phyloP scores from a whole-genome alignment of 2,797 vertebrate genomes.

The Acanthurus tractus region DNA sequence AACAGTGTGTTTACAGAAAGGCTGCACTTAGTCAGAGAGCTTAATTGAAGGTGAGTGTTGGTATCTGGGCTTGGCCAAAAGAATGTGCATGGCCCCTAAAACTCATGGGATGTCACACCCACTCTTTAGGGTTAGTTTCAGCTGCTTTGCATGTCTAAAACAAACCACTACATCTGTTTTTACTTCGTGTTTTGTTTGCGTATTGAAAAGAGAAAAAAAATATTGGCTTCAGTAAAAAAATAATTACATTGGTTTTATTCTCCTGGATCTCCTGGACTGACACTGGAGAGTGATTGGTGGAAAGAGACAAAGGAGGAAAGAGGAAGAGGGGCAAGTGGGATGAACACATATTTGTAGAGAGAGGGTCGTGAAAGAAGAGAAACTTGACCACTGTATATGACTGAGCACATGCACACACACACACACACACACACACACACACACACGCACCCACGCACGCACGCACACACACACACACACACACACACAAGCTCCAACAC shows the following conservation, averaged over 20 bases:
- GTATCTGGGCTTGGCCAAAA: constrained; percentile 69
- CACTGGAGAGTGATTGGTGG: constrained; percentile 31
- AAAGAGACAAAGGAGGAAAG: constrained; percentile 59
- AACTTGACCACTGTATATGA: constrained; percentile 23
- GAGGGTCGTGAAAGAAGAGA: constrained; percentile 12
- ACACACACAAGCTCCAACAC: constrained; percentile 40
- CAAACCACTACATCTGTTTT: constrained; percentile 90
- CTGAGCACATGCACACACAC: constrained; percentile 12
- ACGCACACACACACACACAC: constrained; percentile 37
- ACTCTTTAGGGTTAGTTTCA: constrained; percentile 86
- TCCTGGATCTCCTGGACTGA: constrained; percentile 80
- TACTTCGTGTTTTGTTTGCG: constrained; percentile 83
- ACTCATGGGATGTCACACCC: constrained; percentile 76
- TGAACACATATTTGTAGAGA: constrained; percentile 31
- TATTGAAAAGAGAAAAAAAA: constrained; percentile 73
- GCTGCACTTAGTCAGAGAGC: constrained; percentile 60
- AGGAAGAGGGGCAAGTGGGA: constrained; percentile 54
- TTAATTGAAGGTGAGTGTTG: constrained; percentile 78
- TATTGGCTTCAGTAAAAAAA: constrained; percentile 80
- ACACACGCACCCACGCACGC: constrained; percentile 34
- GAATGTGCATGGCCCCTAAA: constrained; percentile 65
- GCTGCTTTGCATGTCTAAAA: constrained; percentile 91
- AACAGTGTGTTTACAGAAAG: constrained; percentile 62
- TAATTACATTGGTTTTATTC: constrained; percentile 80
- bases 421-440: constrained; percentile 19